Conservation (phyloP, 37 sponge, comb jelly and placozoan species). For the Beroe ovata region DNA sequence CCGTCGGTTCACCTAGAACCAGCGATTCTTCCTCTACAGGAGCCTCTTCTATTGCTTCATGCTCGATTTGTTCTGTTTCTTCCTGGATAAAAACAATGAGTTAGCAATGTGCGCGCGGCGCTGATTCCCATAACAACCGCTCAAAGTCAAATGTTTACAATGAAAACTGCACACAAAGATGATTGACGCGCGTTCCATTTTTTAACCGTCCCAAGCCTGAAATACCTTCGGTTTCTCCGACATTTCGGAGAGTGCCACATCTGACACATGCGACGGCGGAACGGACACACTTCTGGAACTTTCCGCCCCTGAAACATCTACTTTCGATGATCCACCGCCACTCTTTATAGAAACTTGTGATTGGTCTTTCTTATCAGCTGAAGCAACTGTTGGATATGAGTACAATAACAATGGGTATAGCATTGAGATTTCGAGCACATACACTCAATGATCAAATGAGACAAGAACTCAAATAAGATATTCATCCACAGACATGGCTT, state of each 20-base stretch:
- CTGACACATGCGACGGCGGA: constrained; percentile 39
- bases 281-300: constrained; percentile 49
- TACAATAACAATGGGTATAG: no score
- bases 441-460: no score
- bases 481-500: no score
- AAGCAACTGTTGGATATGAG: no score
- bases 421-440: no score
- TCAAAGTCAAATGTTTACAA: not conserved
- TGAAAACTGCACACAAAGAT: not conserved
- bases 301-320: constrained; percentile 9
- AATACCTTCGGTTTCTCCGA: constrained; percentile 61
- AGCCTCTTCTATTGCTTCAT: not conserved
- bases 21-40: not conserved
- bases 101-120: constrained; percentile 10
- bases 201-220: no score
- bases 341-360: constrained; percentile 19
- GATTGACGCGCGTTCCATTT: not conserved
- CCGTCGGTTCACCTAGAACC: constrained; percentile 71
- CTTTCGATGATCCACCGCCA: constrained; percentile 2
- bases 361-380: not conserved
- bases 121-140: constrained; percentile 1
- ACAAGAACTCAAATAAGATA: no score
- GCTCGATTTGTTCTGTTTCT: constrained; percentile 4
- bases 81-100: not conserved
- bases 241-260: not conserved